A percentile compares a stretch with the other conserved stretches of the same genome.
Conservation (phyloP, 2,113 vertebrate genomes). For the human region GRCh38 chr1:186672501-186673000, state of each 20-base stretch:
- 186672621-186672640: constrained; percentile 67
- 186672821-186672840: not conserved
- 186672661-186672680: not conserved
- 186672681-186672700: not conserved
- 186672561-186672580: constrained; percentile 59
- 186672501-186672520: constrained; percentile 52
- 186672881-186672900: not conserved
- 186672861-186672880: not conserved
- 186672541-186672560: constrained; percentile 52
- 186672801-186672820: not conserved
- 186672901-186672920: not conserved
- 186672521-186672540: not conserved
- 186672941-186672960: constrained; percentile 65
- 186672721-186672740: not conserved
- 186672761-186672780: not conserved
- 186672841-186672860: not conserved
- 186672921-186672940: constrained; percentile 43
- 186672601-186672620: constrained; percentile 75
- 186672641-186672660: constrained; percentile 11
- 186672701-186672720: not conserved
- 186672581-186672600: constrained; percentile 71
- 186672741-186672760: not conserved
- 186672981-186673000: constrained; percentile 19
- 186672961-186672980: constrained; percentile 56
- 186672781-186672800: not conserved